Base-by-base conservation (phyloP, 2,797 vertebrate genomes). In the Alauda arvensis region DNA sequence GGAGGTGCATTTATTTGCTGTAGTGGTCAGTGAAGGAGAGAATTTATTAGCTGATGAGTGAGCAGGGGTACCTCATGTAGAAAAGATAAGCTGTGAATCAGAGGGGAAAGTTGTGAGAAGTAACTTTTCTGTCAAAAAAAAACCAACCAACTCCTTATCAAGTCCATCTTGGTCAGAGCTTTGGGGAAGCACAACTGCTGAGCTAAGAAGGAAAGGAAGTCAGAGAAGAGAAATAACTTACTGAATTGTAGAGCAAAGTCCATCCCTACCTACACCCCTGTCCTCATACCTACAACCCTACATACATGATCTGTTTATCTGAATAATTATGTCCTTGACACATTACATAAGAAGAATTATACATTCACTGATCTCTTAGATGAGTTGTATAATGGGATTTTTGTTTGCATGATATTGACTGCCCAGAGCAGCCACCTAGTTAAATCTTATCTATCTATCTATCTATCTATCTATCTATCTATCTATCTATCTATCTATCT, bases 21-120 rank as follows among this genome's bases (percentile, higher is more conserved):
- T 45, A 53, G 31, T n/a, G 51, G 33, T 29, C 33, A 59, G 40
- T 28, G 39, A 65, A 85, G 34, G 26, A 74, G 29, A 49, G 72
- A 79, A 63, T 83, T 90, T 84, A 80, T 83, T 83, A 89, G 56
- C 71, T 75, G n/a, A 62, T 83, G 78, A 71, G 57, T 48, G 39
- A 83, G 12, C 6, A 20, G 24, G n/a, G 31, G 14, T 70, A n/a
- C 37, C 43, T 85, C 21, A 8, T 56, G 60, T 56, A 66, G 48
- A 83, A 75, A 34, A 85, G 56, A 57, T 17, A 86, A 80, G 25
- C n/a, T 48, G 69, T 49, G 28, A 67, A 37, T 85, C n/a, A 46
- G 28, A 75, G n/a, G 16, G 10, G 20, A 66, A 61, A 52, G 34
- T 29, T 65, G 28, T 31, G 53, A 75, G 59, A 55, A 23, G 42